These are phyloP conservation scores for Anisognathus igniventris DNA, from an alignment of 2,797 vertebrate genomes.

Conservation along the genomic window DNA sequence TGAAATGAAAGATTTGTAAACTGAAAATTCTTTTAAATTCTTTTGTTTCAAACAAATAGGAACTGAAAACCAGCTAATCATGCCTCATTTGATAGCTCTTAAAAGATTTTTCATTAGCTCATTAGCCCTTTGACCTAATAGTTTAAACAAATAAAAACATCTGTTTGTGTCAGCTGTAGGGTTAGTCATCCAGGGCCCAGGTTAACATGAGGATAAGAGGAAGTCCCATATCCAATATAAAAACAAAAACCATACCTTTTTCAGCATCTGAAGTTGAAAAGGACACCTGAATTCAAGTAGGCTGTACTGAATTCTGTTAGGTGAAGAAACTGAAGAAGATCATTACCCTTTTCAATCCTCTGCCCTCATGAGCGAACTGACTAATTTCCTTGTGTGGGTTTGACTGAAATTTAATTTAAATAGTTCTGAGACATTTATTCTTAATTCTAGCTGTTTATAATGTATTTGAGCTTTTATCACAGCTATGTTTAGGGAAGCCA, in stretches of 20 bases:
- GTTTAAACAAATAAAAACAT: constrained; percentile 59
- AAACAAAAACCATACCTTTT: not conserved
- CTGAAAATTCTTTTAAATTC: not conserved
- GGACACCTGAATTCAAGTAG: not conserved
- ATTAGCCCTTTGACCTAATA: constrained; percentile 64
- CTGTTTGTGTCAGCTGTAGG: constrained; percentile 10
- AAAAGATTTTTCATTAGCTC: constrained; percentile 64
- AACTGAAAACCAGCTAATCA: constrained; percentile 47
- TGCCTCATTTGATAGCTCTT: constrained; percentile 38
- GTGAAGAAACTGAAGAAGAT: not conserved
- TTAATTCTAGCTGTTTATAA: not conserved
- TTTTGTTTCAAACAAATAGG: constrained; percentile 13
- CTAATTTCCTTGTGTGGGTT: not conserved
- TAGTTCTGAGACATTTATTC: not conserved
- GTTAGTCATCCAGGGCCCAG: not conserved
- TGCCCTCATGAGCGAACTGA: not conserved
- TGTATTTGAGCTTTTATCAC: not conserved
- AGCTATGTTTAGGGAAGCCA: not conserved
- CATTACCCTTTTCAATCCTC: not conserved
- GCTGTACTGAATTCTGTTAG: not conserved
- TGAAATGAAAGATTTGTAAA: not conserved
- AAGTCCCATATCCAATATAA: not conserved
- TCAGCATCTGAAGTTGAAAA: not conserved
- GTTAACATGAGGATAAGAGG: not conserved
- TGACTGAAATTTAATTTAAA: not conserved